These are phyloP conservation scores for Hypomesus transpacificus DNA, from an alignment of 2,113 vertebrate species.

Conservation along the genomic window DNA sequence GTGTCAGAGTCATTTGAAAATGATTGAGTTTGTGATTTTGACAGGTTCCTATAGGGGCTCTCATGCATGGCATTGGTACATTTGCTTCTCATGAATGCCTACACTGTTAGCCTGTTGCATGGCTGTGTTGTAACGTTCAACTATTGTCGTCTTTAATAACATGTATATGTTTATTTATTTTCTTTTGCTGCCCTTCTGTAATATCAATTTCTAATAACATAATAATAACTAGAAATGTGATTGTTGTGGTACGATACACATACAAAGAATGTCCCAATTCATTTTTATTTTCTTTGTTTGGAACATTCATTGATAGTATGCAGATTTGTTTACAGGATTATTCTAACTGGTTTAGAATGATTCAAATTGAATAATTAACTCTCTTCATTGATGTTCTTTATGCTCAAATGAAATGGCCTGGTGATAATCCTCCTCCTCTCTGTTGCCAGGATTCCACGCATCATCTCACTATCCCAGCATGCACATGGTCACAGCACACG, in stretches of 20 bases:
- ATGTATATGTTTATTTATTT: too few relatives aligned
- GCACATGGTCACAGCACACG: slow-evolving; percentile 1
- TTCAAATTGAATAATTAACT: neutral
- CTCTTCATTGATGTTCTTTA: neutral
- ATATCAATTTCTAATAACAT: too few relatives aligned
- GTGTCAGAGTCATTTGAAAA: neutral
- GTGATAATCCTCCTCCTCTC: neutral
- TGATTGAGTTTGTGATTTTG: neutral
- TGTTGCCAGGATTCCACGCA: slow-evolving; percentile 1
- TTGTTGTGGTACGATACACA: too few relatives aligned
- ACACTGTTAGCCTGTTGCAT: neutral
- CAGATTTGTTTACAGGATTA: too few relatives aligned
- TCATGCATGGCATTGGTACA: neutral
- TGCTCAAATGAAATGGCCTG: neutral
- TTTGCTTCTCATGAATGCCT: neutral
- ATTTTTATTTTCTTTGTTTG: neutral
- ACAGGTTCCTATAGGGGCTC: neutral
- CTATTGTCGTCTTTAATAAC: neutral
- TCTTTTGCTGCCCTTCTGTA: too few relatives aligned
- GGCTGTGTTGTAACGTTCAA: neutral
- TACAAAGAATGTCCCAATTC: neutral
- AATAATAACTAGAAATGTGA: too few relatives aligned
- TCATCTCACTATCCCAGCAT: neutral
- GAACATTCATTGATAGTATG: too few relatives aligned
- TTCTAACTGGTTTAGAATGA: too few relatives aligned